Evolutionary conservation across 1,140 invertebrate genomes (phyloP).

Genomic region (Drosophila novamexicana): DNA sequence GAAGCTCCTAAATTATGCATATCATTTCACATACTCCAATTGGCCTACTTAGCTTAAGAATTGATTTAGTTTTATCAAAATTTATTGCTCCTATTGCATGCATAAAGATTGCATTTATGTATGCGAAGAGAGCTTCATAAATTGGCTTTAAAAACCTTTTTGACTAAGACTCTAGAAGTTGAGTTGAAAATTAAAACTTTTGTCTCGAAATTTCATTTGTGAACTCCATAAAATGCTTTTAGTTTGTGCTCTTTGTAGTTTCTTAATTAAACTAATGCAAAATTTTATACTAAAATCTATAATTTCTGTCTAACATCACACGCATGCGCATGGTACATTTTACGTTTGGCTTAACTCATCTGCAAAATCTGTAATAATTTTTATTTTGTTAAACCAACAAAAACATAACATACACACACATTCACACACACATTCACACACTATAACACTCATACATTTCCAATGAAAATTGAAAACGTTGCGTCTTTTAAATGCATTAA

Average conservation of each 20-base stretch:
- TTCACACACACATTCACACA: slow-evolving; percentile 47
- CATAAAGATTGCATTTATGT: slow-evolving; percentile 21
- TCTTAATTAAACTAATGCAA: slow-evolving; percentile 72
- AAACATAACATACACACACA: slow-evolving; percentile 29
- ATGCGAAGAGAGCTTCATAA: neutral
- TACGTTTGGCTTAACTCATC: slow-evolving; percentile 75
- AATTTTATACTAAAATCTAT: slow-evolving; percentile 82
- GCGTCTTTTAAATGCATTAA: slow-evolving; percentile 10
- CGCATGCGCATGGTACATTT: slow-evolving; percentile 84
- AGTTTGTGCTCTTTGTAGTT: slow-evolving; percentile 69
- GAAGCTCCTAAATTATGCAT: neutral
- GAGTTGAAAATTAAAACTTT: too few relatives aligned
- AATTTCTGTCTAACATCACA: slow-evolving; percentile 85
- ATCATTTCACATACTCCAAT: slow-evolving; percentile 18
- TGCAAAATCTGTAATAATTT: slow-evolving; percentile 66
- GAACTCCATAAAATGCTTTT: slow-evolving; percentile 45
- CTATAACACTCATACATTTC: neutral
- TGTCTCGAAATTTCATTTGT: neutral
- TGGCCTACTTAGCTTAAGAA: slow-evolving; percentile 29
- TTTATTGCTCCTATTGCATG: slow-evolving; percentile 16
- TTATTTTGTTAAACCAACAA: slow-evolving; percentile 51
- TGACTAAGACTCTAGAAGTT: too few relatives aligned
- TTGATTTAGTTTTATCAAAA: slow-evolving; percentile 4
- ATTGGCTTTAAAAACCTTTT: too few relatives aligned
- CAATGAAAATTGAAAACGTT: slow-evolving; percentile 1